Evolutionary conservation across 2,888 invertebrate genomes (phyloP).

Genomic region (Scaptodrosophila latifasciaeformis): DNA sequence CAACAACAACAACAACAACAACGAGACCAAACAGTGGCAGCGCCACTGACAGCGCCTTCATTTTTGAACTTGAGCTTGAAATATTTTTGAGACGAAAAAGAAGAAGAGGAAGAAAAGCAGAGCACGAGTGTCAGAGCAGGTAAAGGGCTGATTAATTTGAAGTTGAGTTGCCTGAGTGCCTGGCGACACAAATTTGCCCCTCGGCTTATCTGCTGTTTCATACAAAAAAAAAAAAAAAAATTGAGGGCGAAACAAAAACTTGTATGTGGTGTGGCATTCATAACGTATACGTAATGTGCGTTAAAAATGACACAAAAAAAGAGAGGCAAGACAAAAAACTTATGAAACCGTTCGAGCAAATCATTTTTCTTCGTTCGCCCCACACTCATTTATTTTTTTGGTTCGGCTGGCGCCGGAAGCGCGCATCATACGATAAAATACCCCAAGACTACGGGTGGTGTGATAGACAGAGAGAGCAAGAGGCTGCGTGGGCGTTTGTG

Average conservation of each 20-base stretch:
- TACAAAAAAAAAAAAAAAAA: not conserved
- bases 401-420: constrained; percentile 58
- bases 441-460: constrained; percentile 31
- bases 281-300: constrained; percentile 1
- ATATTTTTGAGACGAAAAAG: constrained; percentile 19
- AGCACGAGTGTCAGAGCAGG: not conserved
- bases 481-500: not conserved
- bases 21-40: not conserved
- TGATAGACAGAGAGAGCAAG: constrained; percentile 8
- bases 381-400: no score
- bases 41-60: constrained; percentile 22
- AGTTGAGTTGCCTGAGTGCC: no score
- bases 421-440: constrained; percentile 52
- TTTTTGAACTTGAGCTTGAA: constrained; percentile 66
- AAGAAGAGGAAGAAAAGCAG: not conserved
- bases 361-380: constrained; percentile 21
- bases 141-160: no score
- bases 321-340: not conserved
- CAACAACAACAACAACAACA: constrained; percentile 16
- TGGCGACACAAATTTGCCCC: not conserved
- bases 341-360: not conserved
- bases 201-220: not conserved
- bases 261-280: constrained; percentile 15
- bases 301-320: no score
- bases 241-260: constrained; percentile 15